Percentiles rank a stretch among this genome's conserved stretches.
Conservation (phyloP, 2,113 vertebrate genomes). For the Thinocorus orbignyianus region DNA sequence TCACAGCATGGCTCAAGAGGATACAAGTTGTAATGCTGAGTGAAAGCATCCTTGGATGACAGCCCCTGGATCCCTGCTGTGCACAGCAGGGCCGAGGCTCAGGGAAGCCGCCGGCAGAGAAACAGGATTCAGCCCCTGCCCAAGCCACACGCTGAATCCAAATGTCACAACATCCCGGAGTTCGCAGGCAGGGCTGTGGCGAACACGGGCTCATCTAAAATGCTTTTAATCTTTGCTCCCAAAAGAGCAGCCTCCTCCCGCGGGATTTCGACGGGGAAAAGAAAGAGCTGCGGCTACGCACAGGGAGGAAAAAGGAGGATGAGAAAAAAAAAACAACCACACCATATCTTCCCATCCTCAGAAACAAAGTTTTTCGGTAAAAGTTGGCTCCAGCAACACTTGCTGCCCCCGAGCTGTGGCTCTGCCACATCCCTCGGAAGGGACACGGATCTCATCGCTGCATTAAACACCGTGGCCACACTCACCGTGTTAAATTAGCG, state of each 20-base stretch:
- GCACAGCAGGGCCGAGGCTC: slow-evolving; percentile 16
- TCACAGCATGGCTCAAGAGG: neutral
- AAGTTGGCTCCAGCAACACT: neutral
- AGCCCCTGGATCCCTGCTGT: slow-evolving; percentile 20
- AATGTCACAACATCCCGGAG: neutral
- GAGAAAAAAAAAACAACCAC: neutral
- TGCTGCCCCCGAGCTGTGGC: neutral
- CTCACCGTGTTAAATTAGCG: slow-evolving; percentile 74
- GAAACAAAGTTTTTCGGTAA: neutral
- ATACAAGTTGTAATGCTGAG: slow-evolving; percentile 38
- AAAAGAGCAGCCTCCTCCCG: neutral
- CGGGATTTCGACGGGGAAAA: neutral
- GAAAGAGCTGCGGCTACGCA: neutral
- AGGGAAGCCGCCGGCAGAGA: neutral
- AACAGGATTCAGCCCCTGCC: slow-evolving; percentile 7
- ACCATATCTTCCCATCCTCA: neutral
- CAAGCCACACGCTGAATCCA: neutral
- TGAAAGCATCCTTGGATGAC: slow-evolving; percentile 34
- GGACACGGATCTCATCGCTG: slow-evolving; percentile 55
- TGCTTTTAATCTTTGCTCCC: slow-evolving; percentile 44
- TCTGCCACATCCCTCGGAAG: neutral
- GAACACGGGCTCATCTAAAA: neutral
- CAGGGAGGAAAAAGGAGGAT: neutral
- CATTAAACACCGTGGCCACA: slow-evolving; percentile 54
- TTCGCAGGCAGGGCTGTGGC: neutral